A percentile compares a stretch with the other conserved stretches of the same genome.
phyloP scores from a whole-genome alignment of 2,113 vertebrate species.

The Odontophorus gujanensis region DNA sequence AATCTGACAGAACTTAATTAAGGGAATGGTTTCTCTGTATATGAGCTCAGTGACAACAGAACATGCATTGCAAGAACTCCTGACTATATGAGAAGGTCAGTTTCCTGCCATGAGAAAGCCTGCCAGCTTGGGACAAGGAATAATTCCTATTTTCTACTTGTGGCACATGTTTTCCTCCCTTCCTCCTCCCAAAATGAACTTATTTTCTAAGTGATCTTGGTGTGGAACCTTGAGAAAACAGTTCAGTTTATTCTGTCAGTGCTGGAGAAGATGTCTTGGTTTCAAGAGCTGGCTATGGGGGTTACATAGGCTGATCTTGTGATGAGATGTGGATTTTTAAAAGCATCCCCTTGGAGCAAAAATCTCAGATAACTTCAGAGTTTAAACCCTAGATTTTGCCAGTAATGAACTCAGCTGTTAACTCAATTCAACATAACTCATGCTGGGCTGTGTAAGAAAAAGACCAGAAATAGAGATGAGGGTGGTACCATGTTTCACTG shows the following conservation, averaged over 20 bases:
- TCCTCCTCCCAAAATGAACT: background rate
- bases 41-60: background rate
- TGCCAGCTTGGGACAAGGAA: background rate
- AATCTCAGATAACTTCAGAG: conserved; percentile 2
- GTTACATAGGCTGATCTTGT: background rate
- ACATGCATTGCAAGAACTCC: rapidly evolving
- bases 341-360: conserved; percentile 31
- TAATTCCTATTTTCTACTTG: rapidly evolving
- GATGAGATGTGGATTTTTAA: conserved; percentile 17
- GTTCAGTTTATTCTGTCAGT: background rate
- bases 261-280: background rate
- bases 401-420: background rate
- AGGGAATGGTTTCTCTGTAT: background rate
- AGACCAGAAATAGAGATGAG: background rate
- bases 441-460: background rate
- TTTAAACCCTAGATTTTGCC: background rate
- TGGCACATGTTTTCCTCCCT: background rate
- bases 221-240: background rate
- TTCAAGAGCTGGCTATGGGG: conserved; percentile 5
- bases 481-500: background rate
- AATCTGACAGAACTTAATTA: background rate
- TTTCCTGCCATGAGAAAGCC: background rate
- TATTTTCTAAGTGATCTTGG: background rate
- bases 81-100: background rate
- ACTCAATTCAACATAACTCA: background rate